Conservation (phyloP, 2,888 invertebrate genomes). For the Cataglyphis livida region DNA sequence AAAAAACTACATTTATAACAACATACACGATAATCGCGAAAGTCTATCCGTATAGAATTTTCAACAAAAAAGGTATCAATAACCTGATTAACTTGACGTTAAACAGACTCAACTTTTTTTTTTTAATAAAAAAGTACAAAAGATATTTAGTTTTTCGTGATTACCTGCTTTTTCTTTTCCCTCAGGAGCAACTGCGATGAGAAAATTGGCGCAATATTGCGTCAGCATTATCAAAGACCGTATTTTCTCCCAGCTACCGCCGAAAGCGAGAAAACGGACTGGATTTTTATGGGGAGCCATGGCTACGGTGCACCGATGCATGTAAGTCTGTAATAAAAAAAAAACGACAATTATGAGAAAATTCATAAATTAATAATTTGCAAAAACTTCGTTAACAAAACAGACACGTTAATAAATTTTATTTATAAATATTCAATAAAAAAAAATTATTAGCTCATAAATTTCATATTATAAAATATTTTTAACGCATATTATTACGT, state of each 20-base stretch:
- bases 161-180: background rate
- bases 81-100: background rate
- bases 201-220: slow-evolving; percentile 91
- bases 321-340: slow-evolving; percentile 87
- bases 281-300: slow-evolving; percentile 99
- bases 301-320: slow-evolving; percentile 98
- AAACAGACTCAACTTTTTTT: background rate
- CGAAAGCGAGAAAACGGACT: slow-evolving; percentile 96
- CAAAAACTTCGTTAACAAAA: background rate
- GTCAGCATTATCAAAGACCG: slow-evolving; percentile 93
- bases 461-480: background rate
- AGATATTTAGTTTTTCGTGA: background rate
- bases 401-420: background rate
- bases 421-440: background rate
- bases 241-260: slow-evolving; percentile 95
- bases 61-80: background rate
- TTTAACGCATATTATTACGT: background rate
- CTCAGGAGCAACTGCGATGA: slow-evolving; percentile 97
- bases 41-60: background rate
- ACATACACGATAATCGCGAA: background rate
- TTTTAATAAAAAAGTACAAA: background rate
- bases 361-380: background rate
- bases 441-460: background rate
- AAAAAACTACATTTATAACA: slow-evolving; percentile 14
- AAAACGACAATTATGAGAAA: background rate